Base-by-base conservation (phyloP, 2,888 invertebrate genomes). In the Drosophila gaucha region DNA sequence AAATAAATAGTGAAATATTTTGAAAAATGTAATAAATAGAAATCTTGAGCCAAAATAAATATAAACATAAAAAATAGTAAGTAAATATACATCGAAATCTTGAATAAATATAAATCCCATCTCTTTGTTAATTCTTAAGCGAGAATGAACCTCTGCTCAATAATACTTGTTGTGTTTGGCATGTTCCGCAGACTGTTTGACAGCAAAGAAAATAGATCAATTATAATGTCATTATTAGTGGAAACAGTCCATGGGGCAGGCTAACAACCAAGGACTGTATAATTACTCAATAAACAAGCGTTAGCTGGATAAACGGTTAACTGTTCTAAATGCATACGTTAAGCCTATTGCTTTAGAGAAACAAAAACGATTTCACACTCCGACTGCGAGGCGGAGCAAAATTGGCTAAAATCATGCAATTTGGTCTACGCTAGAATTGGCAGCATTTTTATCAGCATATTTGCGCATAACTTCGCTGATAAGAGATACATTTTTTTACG, bases 401-500 rank as follows among this genome's bases (percentile, higher is more conserved):
- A 74, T 28, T 57, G 24, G 26, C 31, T 58, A 28, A 50, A 60
- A 39, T 30, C 57, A 58, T 60, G 66, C 64, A 49, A 65, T 50
- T 50, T 24, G 39, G 31, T 41, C 28, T 24, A 46, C 36, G 20
- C 52, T 62, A 56, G 43, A 50, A 60, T 30, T 54, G 58, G 18
- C 46, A 55, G 52, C 39, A 28, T 49, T 76, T 77, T 68, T 80
- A 80, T 86, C 80, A 56, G 65, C 56, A 44, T 35, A 49, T 56
- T 67, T 22, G 55, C 85, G 67, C 85, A 78, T 72, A 80, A 51
- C 55, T 65, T 62, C 76, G 50, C 78, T 82, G 82, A 82, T 82
- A 82, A 82, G 87, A 78, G 82, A 82, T 82, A 82, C 82, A 82
- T 86, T 82, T 82, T 83, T 74, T 63, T 82, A 82, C 82, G 72